Conservation (phyloP, 2,797 vertebrate species). For the Hippoglossus hippoglossus region DNA sequence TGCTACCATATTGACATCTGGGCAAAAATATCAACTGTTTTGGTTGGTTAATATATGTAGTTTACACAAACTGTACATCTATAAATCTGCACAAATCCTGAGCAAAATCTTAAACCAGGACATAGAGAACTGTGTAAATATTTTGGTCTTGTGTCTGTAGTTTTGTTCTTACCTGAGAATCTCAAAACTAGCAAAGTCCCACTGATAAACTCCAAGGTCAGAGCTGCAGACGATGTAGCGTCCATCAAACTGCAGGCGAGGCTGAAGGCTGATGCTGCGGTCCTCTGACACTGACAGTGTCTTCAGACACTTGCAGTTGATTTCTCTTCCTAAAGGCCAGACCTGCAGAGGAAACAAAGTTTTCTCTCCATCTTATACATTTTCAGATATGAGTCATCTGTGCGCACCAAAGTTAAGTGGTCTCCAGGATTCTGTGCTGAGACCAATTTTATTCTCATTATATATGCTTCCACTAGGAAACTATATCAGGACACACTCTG, state of each 20-base stretch:
- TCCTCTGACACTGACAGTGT: conserved; percentile 96
- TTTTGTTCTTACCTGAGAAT: conserved; percentile 90
- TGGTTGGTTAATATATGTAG: no score
- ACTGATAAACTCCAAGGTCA: conserved; percentile 96
- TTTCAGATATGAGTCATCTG: neutral
- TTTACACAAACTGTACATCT: no score
- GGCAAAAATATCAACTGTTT: no score
- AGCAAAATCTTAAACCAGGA: no score
- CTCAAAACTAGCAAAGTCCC: conserved; percentile 98
- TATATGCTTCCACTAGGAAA: no score
- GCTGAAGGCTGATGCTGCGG: conserved; percentile 95
- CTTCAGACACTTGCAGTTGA: conserved; percentile 98
- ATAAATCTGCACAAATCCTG: no score
- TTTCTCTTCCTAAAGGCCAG: conserved; percentile 98
- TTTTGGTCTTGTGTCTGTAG: neutral
- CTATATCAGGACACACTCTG: no score
- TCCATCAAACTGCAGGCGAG: conserved; percentile 96
- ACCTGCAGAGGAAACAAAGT: conserved; percentile 82
- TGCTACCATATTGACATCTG: no score
- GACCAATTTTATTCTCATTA: no score
- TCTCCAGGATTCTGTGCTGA: no score
- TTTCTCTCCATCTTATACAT: conserved; percentile 6
- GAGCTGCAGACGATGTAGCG: conserved; percentile 97
- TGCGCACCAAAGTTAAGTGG: no score
- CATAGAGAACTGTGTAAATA: neutral